Base-by-base conservation (phyloP, 1,140 invertebrate genomes). In the Ptiloglossa arizonensis region DNA sequence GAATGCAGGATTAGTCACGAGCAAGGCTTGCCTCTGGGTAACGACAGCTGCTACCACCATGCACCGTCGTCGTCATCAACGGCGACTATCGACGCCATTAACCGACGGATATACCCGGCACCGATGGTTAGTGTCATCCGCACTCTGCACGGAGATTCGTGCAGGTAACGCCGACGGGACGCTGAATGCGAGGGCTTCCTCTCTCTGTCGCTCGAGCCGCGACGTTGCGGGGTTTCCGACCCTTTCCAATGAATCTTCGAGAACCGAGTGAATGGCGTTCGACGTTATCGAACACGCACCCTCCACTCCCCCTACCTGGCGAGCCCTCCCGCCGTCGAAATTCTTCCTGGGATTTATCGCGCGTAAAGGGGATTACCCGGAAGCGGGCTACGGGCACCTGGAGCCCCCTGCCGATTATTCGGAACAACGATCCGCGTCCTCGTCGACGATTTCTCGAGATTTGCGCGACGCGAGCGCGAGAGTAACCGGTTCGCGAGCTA, bases 1-100 rank as follows among this genome's bases (percentile, higher is more conserved):
- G 89, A 87, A 87, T 90, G 81, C 86, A 82, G 83, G 89, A 90
- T 90, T 91, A 91, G 89, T 91, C 90, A 91, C 87, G 89, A 87
- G 86, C 87, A 84, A 89, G n/a, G 88, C 87, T 89, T 79, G 86
- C 84, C 83, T 86, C 87, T 90, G 90, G 89, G 89, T 89, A 91
- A 90, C 89, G 89, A 91, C 90, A 91, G 90, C 89, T 91, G 90
- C 89, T 89, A 83, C 82, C 77, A 76, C 78, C 79, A 76, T 85
- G 77, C 82, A 79, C 83, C 79, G 81, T 84, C 79, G 82, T 72
- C 83, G 86, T 81, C 82, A 80, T 81, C 85, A 81, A 88, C 82
- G 77, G 81, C 79, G 69, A 69, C 82, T 81, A 83, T 83, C 82
- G 82, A 79, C 82, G 76, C 81, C 80, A 83, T 83, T 77, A 83